These are phyloP conservation scores for Macroglossus sobrinus DNA, from an alignment of 2,113 vertebrate species.

Conservation along the genomic window DNA sequence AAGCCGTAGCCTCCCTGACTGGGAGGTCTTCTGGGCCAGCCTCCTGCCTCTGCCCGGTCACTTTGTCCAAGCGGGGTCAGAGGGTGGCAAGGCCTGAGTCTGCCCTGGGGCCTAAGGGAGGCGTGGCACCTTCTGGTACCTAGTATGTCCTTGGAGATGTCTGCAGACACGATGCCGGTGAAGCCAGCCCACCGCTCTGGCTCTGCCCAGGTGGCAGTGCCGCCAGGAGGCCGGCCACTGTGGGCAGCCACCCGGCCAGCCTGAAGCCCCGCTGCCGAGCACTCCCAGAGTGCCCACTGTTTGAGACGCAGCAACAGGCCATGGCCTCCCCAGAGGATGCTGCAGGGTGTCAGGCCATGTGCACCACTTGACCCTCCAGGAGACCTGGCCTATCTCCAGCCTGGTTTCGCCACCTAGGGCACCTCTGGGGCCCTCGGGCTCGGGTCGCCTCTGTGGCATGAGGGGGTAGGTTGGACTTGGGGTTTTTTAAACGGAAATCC, in stretches of 20 bases:
- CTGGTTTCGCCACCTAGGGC: not conserved
- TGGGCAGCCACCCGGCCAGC: not conserved
- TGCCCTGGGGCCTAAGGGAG: not conserved
- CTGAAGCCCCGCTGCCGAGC: not conserved
- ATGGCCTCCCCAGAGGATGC: rapidly evolving
- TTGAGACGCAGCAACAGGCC: not conserved
- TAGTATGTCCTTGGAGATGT: not conserved
- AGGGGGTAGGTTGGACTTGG: not conserved
- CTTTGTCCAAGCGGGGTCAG: not conserved
- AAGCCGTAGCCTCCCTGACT: not conserved
- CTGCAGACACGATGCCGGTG: not conserved
- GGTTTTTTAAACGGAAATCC: not conserved
- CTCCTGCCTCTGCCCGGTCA: not conserved
- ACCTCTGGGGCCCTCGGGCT: not conserved
- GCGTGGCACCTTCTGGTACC: not conserved
- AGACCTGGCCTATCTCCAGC: not conserved
- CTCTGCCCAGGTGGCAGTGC: not conserved
- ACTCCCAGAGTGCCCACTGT: rapidly evolving
- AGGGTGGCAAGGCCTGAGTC: not conserved
- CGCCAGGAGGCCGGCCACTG: not conserved
- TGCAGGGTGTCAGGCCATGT: rapidly evolving
- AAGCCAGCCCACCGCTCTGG: not conserved
- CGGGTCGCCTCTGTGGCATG: not conserved
- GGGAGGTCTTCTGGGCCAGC: not conserved
- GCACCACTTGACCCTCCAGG: rapidly evolving